A percentile compares a stretch with the other conserved stretches of the same genome.
These are phyloP conservation scores for Pithys albifrons DNA, from an alignment of 2,113 vertebrate species.

Conservation along the genomic window DNA sequence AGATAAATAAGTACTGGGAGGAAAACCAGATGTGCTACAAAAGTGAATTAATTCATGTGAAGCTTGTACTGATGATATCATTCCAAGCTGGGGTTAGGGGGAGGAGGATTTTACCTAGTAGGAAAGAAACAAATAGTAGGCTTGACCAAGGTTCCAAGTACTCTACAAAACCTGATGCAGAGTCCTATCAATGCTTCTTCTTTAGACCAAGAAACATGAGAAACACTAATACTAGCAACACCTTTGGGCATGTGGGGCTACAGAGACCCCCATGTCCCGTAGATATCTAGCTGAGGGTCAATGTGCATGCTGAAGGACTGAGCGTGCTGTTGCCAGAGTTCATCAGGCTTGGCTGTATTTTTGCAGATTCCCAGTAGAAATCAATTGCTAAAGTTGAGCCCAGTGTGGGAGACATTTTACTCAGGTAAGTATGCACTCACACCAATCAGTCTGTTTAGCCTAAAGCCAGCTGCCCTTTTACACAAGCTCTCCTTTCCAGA, in stretches of 20 bases:
- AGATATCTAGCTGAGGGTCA: fast-evolving
- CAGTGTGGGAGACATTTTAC: background rate
- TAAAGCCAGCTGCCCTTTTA: background rate
- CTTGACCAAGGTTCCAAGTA: background rate
- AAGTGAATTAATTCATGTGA: background rate
- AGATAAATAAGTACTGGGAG: background rate
- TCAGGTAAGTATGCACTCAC: background rate
- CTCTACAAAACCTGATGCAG: background rate
- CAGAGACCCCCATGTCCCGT: fast-evolving
- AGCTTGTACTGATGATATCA: background rate
- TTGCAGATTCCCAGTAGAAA: background rate
- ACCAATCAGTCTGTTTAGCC: background rate
- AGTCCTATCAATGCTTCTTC: background rate
- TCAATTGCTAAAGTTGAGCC: background rate
- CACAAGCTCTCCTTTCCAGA: background rate
- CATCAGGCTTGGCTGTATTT: background rate
- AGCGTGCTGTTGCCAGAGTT: background rate
- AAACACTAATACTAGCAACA: background rate
- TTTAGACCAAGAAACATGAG: background rate
- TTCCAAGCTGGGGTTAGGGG: background rate
- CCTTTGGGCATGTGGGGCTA: fast-evolving
- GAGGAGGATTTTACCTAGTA: background rate
- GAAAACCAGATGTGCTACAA: background rate
- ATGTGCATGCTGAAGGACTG: background rate
- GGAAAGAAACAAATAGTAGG: background rate